Evolutionary conservation across 2,797 vertebrate genomes (phyloP), one percentile per base, ranked within the genome.

Genomic region (Chanos chanos): DNA sequence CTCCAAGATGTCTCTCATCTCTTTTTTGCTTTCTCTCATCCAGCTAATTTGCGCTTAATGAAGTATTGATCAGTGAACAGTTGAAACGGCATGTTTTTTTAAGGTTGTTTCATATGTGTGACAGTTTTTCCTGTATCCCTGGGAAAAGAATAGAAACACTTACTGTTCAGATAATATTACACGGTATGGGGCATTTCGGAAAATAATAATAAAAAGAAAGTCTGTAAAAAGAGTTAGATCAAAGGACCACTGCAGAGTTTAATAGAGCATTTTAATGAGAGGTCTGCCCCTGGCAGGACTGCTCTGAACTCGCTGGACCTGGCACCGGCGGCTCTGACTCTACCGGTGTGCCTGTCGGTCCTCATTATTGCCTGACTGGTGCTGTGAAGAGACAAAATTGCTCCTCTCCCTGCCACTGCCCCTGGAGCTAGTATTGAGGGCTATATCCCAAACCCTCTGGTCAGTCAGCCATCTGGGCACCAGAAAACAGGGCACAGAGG

Each of bases 211-310:
- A 48, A 50, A 25, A 16, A 47, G 48, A 47, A 54, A 54, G 66
- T 59, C 49, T 49, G 56, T 61, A 50, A 53, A 65, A 49, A 18
- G 55, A 55, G 28, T 21, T 22, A 39, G 56, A 68, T 71, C 68
- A 68, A 64, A 62, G 48, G 30, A 70, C 34, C 57, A 58, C 59
- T 64, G 54, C 61, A 56, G 61, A 52, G 65, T 58, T 72, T 72
- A 74, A 74, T 78, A 70, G 71, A 64, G 68, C 68, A 66, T 65
- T 76, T 70, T 76, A 80, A 80, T 77, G 76, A 78, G 74, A 55
- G 64, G 61, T 33, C 50, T 64, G 66, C 64, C 64, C 61, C 45
- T 24, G 66, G 59, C 59, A 55, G 58, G 61, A 37, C 47, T 69
- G 50, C 71, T 65, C 52, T 68, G 68, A 73, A 66, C 66, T 64